Evolutionary conservation across 1,140 invertebrate genomes (phyloP).

Genomic region (Ips nitidus): DNA sequence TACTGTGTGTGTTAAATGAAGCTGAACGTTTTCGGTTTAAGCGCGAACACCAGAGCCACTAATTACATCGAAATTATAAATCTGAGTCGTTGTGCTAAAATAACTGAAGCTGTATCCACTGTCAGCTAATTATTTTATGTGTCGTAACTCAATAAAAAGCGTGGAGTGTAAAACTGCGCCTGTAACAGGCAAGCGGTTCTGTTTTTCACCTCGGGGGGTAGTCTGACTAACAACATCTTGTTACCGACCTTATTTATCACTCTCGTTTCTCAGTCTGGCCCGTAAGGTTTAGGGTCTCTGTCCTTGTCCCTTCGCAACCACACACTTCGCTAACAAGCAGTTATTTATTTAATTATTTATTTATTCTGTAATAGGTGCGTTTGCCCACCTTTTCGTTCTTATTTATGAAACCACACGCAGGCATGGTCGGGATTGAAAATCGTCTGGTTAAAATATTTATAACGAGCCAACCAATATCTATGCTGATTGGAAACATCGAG

Average conservation of each 20-base stretch:
- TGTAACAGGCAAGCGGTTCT: constrained; percentile 37
- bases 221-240: constrained; percentile 52
- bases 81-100: background rate
- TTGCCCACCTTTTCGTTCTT: constrained; percentile 51
- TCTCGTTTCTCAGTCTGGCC: constrained; percentile 35
- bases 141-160: constrained; percentile 40
- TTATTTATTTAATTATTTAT: constrained; percentile 55
- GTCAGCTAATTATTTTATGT: constrained; percentile 36
- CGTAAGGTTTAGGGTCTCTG: constrained; percentile 12
- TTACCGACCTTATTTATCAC: constrained; percentile 53
- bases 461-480: constrained; percentile 46
- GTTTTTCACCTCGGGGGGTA: constrained; percentile 52
- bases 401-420: constrained; percentile 54
- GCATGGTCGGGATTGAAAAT: constrained; percentile 49
- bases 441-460: constrained; percentile 48
- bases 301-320: constrained; percentile 41
- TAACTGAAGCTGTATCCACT: background rate
- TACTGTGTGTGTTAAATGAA: too few relatives aligned
- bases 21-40: too few relatives aligned
- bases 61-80: constrained; percentile 4
- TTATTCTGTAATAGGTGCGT: constrained; percentile 54
- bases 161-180: constrained; percentile 34
- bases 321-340: constrained; percentile 53
- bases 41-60: background rate
- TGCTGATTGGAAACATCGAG: constrained; percentile 48